Evolutionary conservation across 1,140 invertebrate species (phyloP).

Genomic region (Drosophila auraria): DNA sequence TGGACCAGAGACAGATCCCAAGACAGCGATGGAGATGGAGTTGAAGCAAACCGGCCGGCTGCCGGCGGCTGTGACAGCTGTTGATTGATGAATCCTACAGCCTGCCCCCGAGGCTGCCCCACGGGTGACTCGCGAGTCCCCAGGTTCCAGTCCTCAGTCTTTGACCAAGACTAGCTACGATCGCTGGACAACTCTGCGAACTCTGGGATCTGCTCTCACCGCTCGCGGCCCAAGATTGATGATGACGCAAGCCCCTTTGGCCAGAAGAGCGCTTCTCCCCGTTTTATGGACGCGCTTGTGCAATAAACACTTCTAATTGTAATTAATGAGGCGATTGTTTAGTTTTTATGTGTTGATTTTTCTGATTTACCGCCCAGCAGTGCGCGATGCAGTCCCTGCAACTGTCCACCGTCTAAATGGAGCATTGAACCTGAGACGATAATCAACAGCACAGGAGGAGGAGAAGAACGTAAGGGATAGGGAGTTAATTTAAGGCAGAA

Average conservation of each 20-base stretch:
- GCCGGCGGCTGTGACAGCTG: conserved; percentile 74
- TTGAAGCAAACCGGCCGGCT: conserved; percentile 62
- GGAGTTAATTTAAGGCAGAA: conserved; percentile 17
- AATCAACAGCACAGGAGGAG: conserved; percentile 4
- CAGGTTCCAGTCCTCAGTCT: conserved; percentile 15
- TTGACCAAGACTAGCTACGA: conserved; percentile 9
- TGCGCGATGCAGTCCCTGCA: conserved; percentile 27
- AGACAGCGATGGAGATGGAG: conserved; percentile 15
- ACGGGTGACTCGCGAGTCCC: conserved; percentile 29
- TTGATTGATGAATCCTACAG: conserved; percentile 83
- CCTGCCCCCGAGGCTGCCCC: conserved; percentile 55
- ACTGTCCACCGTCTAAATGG: conserved; percentile 54
- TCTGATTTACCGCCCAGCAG: conserved; percentile 66
- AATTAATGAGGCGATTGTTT: conserved; percentile 84
- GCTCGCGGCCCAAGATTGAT: conserved; percentile 58
- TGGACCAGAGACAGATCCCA: conserved; percentile 22
- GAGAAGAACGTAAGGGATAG: not conserved
- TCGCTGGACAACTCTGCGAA: conserved; percentile 29
- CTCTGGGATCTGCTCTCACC: not conserved
- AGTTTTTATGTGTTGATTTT: conserved; percentile 82
- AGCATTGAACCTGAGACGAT: conserved; percentile 62
- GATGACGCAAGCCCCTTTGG: conserved; percentile 72
- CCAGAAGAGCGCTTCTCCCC: conserved; percentile 20
- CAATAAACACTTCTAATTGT: conserved; percentile 84
- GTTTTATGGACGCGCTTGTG: conserved; percentile 76